phyloP scores from a whole-genome alignment of 2,888 invertebrate species.

The Halictus ligatus region DNA sequence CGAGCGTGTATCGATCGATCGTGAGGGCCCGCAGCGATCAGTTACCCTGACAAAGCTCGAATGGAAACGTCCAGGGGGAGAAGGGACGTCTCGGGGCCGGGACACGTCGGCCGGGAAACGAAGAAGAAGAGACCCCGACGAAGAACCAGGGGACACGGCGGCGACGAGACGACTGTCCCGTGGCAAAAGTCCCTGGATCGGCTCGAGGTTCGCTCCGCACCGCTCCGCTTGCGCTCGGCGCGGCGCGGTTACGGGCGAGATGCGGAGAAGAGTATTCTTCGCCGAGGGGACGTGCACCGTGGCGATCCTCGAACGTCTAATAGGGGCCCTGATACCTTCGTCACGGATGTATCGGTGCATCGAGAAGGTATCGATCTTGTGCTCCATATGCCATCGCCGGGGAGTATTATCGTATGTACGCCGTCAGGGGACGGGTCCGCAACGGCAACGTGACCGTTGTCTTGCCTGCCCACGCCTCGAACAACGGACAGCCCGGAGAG shows the following conservation, averaged over 20 bases:
- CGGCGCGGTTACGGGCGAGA: too few species aligned
- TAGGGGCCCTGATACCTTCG: constrained; percentile 62
- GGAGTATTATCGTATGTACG: constrained; percentile 55
- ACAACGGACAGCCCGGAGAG: constrained; percentile 34
- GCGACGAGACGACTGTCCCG: constrained; percentile 32
- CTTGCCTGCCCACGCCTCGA: constrained; percentile 68
- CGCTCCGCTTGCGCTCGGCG: not conserved
- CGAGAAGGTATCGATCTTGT: constrained; percentile 63
- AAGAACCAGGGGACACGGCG: constrained; percentile 36
- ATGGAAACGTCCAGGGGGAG: constrained; percentile 67
- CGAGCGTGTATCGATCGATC: constrained; percentile 78
- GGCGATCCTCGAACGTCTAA: constrained; percentile 64
- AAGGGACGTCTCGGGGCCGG: constrained; percentile 31
- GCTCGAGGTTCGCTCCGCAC: not conserved
- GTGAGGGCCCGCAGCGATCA: constrained; percentile 70
- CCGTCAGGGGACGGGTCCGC: constrained; percentile 48
- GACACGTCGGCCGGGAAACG: constrained; percentile 36
- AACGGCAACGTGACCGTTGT: constrained; percentile 62
- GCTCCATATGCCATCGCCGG: constrained; percentile 64
- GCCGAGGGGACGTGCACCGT: constrained; percentile 30
- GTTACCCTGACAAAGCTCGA: constrained; percentile 74
- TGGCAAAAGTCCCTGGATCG: not conserved
- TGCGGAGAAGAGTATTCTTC: constrained; percentile 45
- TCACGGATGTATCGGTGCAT: constrained; percentile 67
- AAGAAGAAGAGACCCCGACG: constrained; percentile 26